Evolutionary conservation across 1,140 invertebrate species (phyloP).

Genomic region (Berghia stephanieae): DNA sequence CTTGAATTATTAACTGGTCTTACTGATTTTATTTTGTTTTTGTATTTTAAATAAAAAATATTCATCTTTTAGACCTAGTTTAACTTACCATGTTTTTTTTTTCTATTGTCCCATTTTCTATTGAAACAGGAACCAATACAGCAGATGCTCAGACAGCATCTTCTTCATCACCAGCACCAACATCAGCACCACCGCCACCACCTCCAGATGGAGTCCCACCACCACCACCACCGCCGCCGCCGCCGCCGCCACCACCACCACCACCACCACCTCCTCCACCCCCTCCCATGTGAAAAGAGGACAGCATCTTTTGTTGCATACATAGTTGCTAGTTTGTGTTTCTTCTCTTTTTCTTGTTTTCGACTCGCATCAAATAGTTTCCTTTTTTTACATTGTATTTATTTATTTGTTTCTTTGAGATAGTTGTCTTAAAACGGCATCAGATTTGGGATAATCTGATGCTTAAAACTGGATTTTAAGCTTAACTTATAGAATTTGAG

Average conservation of each 20-base stretch:
- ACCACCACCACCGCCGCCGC: conserved; percentile 3
- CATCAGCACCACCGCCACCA: conserved; percentile 12
- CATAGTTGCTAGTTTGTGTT: neutral
- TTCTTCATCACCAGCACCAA: neutral
- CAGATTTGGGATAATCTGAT: neutral
- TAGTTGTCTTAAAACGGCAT: neutral
- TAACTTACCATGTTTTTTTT: no score
- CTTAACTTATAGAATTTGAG: no score
- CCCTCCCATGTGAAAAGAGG: conserved; percentile 25
- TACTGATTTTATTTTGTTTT: neutral
- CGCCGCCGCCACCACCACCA: conserved; percentile 22
- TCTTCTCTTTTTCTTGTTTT: neutral
- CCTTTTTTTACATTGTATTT: neutral
- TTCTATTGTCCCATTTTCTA: no score
- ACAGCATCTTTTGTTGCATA: neutral
- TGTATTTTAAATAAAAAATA: neutral
- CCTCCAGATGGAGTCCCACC: neutral
- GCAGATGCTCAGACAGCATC: conserved; percentile 1
- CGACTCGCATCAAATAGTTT: neutral
- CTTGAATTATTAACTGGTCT: neutral
- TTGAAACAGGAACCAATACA: neutral
- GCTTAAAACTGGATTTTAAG: neutral
- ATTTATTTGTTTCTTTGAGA: no score
- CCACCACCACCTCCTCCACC: conserved; percentile 24
- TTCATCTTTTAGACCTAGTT: neutral